A percentile compares a stretch with the other conserved stretches of the same genome.
These are phyloP conservation scores for Scytalopus superciliaris DNA, from an alignment of 2,113 vertebrate genomes.

Conservation along the genomic window DNA sequence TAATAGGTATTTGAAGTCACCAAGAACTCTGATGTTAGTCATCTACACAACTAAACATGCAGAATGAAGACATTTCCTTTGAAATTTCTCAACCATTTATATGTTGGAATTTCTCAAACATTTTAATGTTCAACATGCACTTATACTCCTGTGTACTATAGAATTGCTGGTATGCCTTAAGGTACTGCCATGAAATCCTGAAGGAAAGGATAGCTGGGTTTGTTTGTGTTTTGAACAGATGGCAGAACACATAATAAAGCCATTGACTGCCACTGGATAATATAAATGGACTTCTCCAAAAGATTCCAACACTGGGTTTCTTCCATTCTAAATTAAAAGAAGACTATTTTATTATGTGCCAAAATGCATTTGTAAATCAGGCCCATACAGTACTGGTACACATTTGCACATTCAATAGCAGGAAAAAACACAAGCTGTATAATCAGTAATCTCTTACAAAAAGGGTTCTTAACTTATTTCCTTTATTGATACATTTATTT, in stretches of 20 bases:
- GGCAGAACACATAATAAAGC: not conserved
- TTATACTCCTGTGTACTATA: rapidly evolving
- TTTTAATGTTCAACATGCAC: rapidly evolving
- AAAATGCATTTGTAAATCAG: not conserved
- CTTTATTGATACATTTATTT: not conserved
- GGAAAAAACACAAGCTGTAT: not conserved
- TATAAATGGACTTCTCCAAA: not conserved
- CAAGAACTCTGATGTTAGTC: not conserved
- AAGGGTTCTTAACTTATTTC: not conserved
- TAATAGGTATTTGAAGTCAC: not conserved
- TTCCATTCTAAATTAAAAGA: not conserved
- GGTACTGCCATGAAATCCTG: not conserved
- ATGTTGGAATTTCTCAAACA: not conserved
- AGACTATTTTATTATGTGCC: not conserved
- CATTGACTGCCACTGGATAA: not conserved
- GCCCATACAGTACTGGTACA: not conserved
- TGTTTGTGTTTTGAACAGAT: not conserved
- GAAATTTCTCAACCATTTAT: not conserved
- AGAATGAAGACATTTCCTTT: not conserved
- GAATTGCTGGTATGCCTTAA: not conserved
- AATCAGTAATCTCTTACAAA: not conserved
- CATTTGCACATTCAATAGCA: not conserved
- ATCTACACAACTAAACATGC: not conserved
- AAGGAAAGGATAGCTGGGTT: not conserved
- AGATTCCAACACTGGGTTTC: not conserved